phyloP scores from a whole-genome alignment of 1,140 invertebrate genomes.

The Patella vulgata region DNA sequence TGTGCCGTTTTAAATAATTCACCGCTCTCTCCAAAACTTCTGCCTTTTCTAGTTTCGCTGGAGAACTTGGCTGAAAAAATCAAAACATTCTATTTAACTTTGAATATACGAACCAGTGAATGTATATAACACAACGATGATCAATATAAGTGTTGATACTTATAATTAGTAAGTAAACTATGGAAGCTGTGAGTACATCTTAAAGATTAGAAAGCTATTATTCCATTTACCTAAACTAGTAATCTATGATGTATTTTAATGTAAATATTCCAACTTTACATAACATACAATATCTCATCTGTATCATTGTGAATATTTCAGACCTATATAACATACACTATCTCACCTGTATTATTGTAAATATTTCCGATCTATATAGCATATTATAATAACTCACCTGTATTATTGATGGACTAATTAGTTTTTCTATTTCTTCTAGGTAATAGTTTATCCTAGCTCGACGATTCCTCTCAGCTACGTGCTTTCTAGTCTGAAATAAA shows the following conservation, averaged over 20 bases:
- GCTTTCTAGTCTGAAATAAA: slow-evolving; percentile 24
- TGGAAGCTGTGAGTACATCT: neutral
- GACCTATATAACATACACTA: too few species aligned
- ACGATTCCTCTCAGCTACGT: slow-evolving; percentile 25
- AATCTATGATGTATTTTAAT: too few species aligned
- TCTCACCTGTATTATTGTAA: too few species aligned
- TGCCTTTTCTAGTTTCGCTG: slow-evolving; percentile 25
- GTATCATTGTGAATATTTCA: too few species aligned
- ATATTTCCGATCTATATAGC: neutral
- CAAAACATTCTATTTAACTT: neutral
- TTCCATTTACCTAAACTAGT: neutral
- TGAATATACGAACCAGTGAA: neutral
- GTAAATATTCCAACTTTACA: too few species aligned
- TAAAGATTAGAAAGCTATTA: neutral
- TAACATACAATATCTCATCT: too few species aligned
- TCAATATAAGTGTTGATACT: neutral
- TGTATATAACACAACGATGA: neutral
- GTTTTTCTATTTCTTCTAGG: slow-evolving; percentile 22
- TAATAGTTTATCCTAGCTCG: slow-evolving; percentile 21
- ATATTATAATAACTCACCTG: slow-evolving; percentile 6
- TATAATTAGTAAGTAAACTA: neutral
- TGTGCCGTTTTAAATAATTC: slow-evolving; percentile 12
- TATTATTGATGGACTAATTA: slow-evolving; percentile 10
- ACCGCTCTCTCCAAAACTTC: slow-evolving; percentile 28
- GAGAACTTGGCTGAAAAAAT: neutral